Evolutionary conservation across 64 coral and sea anemone genomes (phyloP).

Genomic region (Stichodactyla helianthus): DNA sequence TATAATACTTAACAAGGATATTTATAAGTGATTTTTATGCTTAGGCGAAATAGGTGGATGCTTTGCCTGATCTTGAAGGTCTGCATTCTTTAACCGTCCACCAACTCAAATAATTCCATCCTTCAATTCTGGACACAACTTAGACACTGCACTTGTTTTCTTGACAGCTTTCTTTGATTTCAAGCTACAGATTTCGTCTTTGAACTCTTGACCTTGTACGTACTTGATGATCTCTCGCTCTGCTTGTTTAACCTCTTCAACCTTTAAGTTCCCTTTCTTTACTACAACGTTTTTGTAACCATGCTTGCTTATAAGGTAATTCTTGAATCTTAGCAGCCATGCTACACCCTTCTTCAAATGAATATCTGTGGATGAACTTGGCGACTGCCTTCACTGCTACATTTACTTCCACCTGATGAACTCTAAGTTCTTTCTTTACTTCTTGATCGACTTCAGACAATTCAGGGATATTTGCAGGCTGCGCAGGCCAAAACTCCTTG

Average conservation of each 20-base stretch:
- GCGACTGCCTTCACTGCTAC: background rate
- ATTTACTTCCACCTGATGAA: background rate
- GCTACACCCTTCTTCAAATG: conserved; percentile 18
- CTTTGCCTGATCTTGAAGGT: no score
- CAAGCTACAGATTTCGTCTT: background rate
- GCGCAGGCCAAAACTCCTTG: background rate
- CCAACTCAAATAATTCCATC: no score
- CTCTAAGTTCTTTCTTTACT: background rate
- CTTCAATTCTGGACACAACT: no score
- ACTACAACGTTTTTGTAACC: background rate
- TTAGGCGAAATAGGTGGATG: no score
- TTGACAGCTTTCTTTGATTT: no score
- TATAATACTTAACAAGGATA: no score
- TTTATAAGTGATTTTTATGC: no score
- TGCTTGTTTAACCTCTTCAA: background rate
- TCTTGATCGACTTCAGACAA: background rate
- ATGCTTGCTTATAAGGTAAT: background rate
- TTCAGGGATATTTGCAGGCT: background rate
- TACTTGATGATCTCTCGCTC: conserved; percentile 10
- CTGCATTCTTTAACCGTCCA: no score
- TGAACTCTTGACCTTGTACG: conserved; percentile 8
- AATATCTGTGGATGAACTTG: background rate
- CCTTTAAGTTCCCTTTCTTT: background rate
- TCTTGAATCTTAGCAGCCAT: conserved; percentile 19
- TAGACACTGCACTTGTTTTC: no score